These are phyloP conservation scores for Drosophila hydei DNA, from an alignment of 1,140 invertebrate genomes.

Conservation along the genomic window DNA sequence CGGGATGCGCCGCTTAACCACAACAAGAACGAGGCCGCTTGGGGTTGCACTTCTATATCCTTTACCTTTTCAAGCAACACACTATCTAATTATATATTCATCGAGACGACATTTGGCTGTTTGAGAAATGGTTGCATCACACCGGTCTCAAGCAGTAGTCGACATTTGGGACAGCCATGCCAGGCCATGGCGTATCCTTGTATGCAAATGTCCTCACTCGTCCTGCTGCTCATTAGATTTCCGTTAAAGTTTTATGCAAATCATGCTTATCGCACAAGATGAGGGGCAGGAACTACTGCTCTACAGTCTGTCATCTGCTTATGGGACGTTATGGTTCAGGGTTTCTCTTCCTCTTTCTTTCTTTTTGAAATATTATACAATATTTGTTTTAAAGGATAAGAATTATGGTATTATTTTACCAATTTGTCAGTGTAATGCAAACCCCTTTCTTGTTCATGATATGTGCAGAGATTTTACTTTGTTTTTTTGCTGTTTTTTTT, in stretches of 20 bases:
- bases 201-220: constrained; percentile 36
- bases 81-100: constrained; percentile 78
- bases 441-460: constrained; percentile 38
- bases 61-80: constrained; percentile 35
- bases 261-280: constrained; percentile 32
- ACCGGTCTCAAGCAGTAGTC: constrained; percentile 21
- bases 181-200: constrained; percentile 11
- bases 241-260: constrained; percentile 79
- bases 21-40: constrained; percentile 45
- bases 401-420: constrained; percentile 79
- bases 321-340: constrained; percentile 39
- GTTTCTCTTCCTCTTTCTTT: constrained; percentile 2
- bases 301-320: constrained; percentile 58
- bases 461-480: constrained; percentile 21
- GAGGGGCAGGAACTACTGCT: constrained; percentile 10
- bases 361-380: constrained; percentile 69
- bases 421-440: constrained; percentile 77
- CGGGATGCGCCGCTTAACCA: constrained; percentile 45
- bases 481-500: constrained; percentile 12
- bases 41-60: constrained; percentile 59
- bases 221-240: constrained; percentile 68
- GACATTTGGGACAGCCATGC: neutral
- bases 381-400: constrained; percentile 76
- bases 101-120: constrained; percentile 69
- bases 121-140: constrained; percentile 64